Conservation (phyloP, 2,113 vertebrate species). For the Cacatua alba region DNA sequence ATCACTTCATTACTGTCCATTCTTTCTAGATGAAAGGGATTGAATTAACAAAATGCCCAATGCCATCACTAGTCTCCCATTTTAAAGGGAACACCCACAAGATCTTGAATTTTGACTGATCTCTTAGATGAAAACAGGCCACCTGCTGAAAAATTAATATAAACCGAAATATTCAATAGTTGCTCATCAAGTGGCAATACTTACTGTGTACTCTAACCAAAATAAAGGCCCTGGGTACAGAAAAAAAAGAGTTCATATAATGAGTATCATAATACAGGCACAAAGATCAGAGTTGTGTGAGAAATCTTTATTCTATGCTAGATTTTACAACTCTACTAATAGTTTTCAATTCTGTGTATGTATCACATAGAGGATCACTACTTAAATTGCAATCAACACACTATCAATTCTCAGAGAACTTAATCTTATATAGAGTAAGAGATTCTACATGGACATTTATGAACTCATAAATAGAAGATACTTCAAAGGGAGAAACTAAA, state of each 20-base stretch:
- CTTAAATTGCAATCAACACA: not conserved
- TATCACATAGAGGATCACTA: not conserved
- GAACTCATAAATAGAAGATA: not conserved
- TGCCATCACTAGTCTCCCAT: not conserved
- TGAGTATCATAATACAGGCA: not conserved
- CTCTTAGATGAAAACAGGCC: not conserved
- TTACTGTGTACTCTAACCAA: not conserved
- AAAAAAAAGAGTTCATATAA: not conserved
- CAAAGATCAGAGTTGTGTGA: not conserved
- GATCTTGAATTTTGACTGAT: not conserved
- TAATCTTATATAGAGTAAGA: not conserved
- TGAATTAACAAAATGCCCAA: not conserved
- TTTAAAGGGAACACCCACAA: not conserved
- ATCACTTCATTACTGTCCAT: not conserved
- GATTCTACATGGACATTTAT: not conserved
- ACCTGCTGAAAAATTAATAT: not conserved
- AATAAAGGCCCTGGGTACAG: not conserved
- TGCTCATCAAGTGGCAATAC: not conserved
- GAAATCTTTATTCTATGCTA: not conserved
- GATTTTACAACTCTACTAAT: not conserved
- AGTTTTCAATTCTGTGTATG: not conserved
- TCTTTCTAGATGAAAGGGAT: not conserved
- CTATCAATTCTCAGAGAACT: not conserved
- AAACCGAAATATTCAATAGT: not conserved
- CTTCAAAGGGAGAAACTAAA: not conserved